Evolutionary conservation across 2,888 invertebrate species (phyloP).

Genomic region (Spicauda simplicius): DNA sequence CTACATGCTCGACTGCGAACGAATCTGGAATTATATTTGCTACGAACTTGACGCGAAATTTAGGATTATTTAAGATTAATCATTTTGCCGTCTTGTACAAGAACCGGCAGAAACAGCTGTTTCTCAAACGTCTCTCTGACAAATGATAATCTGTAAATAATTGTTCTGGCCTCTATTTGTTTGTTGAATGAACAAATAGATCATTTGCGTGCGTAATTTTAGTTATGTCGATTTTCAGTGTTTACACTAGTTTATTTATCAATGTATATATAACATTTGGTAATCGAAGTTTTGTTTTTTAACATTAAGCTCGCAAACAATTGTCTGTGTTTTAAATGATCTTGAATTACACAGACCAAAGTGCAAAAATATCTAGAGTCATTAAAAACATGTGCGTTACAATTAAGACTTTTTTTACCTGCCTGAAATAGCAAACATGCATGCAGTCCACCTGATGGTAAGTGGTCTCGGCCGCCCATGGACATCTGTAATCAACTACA

Average conservation of each 20-base stretch:
- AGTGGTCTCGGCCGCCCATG: too few relatives aligned
- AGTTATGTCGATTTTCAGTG: neutral
- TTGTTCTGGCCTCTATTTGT: constrained; percentile 9
- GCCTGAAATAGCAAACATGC: too few relatives aligned
- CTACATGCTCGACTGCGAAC: constrained; percentile 15
- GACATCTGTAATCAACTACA: too few relatives aligned
- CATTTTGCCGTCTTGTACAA: neutral
- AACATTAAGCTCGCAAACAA: too few relatives aligned
- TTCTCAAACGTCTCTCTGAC: constrained; percentile 3
- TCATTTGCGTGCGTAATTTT: neutral
- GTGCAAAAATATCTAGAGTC: too few relatives aligned
- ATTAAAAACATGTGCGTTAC: too few relatives aligned
- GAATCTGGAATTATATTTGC: constrained; percentile 25
- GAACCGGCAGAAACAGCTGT: constrained; percentile 12
- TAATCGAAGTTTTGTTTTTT: too few relatives aligned
- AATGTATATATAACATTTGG: neutral
- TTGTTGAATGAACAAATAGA: constrained; percentile 8
- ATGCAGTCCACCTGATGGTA: too few relatives aligned
- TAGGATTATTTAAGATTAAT: constrained; percentile 23
- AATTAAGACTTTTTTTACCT: too few relatives aligned
- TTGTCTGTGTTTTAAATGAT: too few relatives aligned
- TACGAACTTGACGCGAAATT: constrained; percentile 17
- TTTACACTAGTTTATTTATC: neutral
- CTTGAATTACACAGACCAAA: too few relatives aligned
- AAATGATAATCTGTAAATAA: constrained; percentile 21